These are phyloP conservation scores for Gryon sp. DNA, from an alignment of 1,140 invertebrate genomes.

Conservation along the genomic window DNA sequence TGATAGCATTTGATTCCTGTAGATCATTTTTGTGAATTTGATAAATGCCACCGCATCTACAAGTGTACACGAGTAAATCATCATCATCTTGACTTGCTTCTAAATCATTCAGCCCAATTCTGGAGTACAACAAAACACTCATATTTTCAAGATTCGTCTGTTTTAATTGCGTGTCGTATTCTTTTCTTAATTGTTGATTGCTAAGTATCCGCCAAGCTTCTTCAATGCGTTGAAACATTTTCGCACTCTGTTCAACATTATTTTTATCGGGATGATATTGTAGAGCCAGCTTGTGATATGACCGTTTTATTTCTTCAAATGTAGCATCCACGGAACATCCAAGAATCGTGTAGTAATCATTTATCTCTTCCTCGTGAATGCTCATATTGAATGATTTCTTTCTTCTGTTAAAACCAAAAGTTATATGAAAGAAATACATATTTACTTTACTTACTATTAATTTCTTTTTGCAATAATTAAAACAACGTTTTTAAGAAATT, in stretches of 20 bases:
- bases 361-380: conserved; percentile 1
- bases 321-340: conserved; percentile 80
- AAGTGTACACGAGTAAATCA: conserved; percentile 79
- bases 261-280: conserved; percentile 84
- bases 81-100: conserved; percentile 71
- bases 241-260: conserved; percentile 51
- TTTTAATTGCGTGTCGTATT: conserved; percentile 81
- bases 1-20: conserved; percentile 73
- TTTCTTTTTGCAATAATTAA: too few species aligned
- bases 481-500: too few species aligned
- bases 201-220: conserved; percentile 83
- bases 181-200: conserved; percentile 78
- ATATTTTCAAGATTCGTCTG: conserved; percentile 80
- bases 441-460: too few species aligned
- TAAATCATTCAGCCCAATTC: conserved; percentile 79
- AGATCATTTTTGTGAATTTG: conserved; percentile 77
- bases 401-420: too few species aligned
- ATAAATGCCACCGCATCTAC: conserved; percentile 84
- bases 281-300: conserved; percentile 82
- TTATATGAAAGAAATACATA: too few species aligned
- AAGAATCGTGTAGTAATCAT: conserved; percentile 82
- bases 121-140: conserved; percentile 80
- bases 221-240: conserved; percentile 80
- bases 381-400: too few species aligned
- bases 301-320: conserved; percentile 82